Conservation (phyloP, 1,140 invertebrate genomes). For the Tetramorium alpestre region DNA sequence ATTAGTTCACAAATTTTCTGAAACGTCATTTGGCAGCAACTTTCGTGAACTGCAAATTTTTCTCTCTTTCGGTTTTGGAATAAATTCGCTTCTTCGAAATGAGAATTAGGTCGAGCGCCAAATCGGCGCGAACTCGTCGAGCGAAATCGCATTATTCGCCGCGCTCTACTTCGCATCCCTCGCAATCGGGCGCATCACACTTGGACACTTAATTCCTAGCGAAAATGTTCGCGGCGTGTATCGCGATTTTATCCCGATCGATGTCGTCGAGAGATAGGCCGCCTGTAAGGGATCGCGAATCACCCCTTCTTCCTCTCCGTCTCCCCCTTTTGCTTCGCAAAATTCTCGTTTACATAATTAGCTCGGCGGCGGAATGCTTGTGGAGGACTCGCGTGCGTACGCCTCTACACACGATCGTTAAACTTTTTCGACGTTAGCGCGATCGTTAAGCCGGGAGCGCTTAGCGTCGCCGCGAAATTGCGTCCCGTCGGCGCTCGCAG, state of each 20-base stretch:
- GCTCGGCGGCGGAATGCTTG: slow-evolving; percentile 50
- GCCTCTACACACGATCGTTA: slow-evolving; percentile 76
- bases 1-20: background rate
- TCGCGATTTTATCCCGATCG: slow-evolving; percentile 42
- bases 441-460: slow-evolving; percentile 74
- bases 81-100: background rate
- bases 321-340: background rate
- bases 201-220: slow-evolving; percentile 33
- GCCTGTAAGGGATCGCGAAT: background rate
- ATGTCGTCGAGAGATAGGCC: slow-evolving; percentile 29
- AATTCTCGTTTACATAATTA: slow-evolving; percentile 69
- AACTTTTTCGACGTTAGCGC: slow-evolving; percentile 74
- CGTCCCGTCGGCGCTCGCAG: slow-evolving; percentile 40
- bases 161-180: background rate
- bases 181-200: background rate
- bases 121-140: background rate
- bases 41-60: background rate
- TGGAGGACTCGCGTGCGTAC: slow-evolving; percentile 66
- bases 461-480: slow-evolving; percentile 46
- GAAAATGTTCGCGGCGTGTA: background rate
- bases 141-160: background rate
- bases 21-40: background rate
- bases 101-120: background rate
- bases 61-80: background rate
- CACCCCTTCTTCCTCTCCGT: background rate